Conservation (phyloP, 1,140 invertebrate genomes). For the Sycophila sp. region DNA sequence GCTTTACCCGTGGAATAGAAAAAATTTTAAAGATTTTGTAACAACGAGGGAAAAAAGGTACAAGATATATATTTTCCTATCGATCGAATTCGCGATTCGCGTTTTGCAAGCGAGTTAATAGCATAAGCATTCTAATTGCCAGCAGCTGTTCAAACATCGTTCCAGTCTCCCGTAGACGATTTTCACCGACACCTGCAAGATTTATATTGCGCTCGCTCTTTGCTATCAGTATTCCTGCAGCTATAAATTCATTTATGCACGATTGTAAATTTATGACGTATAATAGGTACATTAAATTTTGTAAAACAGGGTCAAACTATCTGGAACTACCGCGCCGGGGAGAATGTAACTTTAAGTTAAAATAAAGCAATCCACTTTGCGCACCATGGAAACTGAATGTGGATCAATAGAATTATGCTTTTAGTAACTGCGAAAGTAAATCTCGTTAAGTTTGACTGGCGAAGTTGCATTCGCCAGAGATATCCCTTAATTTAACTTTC, state of each 20-base stretch:
- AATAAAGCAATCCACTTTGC: slow-evolving; percentile 39
- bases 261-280: slow-evolving; percentile 21
- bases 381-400: slow-evolving; percentile 24
- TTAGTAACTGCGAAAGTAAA: slow-evolving; percentile 13
- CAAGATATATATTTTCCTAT: too few relatives aligned
- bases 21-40: too few relatives aligned
- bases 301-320: slow-evolving; percentile 37
- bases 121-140: neutral
- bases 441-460: neutral
- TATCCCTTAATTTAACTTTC: neutral
- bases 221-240: slow-evolving; percentile 11
- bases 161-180: neutral
- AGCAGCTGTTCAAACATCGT: neutral
- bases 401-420: slow-evolving; percentile 35
- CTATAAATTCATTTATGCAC: slow-evolving; percentile 28
- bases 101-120: too few relatives aligned
- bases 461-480: slow-evolving; percentile 5
- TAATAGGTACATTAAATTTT: slow-evolving; percentile 35
- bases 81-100: too few relatives aligned
- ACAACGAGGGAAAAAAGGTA: too few relatives aligned
- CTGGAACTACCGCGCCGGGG: neutral
- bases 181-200: neutral
- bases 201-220: too few relatives aligned
- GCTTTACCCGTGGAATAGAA: too few relatives aligned
- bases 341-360: slow-evolving; percentile 33